Evolutionary conservation across 2,797 vertebrate species (phyloP).

Genomic region (Psittacula echo): DNA sequence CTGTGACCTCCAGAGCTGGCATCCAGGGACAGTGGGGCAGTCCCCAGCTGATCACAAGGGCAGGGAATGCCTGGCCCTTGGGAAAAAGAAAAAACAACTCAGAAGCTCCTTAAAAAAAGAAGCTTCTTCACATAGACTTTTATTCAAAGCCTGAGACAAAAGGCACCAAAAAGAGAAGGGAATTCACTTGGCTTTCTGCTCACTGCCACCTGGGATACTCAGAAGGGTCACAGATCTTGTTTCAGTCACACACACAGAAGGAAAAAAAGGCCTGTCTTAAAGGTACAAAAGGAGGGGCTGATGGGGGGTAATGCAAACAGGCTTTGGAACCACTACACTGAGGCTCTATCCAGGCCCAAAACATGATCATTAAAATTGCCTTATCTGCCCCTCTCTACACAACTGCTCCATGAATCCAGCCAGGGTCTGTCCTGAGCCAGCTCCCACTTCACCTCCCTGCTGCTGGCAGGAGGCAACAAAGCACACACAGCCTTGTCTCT

Average conservation of each 20-base stretch:
- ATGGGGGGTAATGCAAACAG: neutral
- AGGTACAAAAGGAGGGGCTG: neutral
- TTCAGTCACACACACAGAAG: neutral
- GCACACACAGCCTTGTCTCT: neutral
- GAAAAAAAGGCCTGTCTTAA: neutral
- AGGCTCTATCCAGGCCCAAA: neutral
- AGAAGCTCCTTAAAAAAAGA: slow-evolving; percentile 39
- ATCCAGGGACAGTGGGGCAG: neutral
- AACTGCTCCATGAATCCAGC: neutral
- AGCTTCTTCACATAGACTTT: slow-evolving; percentile 79
- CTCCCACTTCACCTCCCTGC: neutral
- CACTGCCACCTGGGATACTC: neutral
- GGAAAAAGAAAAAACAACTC: neutral
- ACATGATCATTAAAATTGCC: neutral
- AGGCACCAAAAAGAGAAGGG: slow-evolving; percentile 61
- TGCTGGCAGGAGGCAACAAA: neutral
- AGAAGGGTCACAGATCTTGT: neutral
- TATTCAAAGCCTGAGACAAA: slow-evolving; percentile 72
- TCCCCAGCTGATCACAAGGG: neutral
- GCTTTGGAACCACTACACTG: neutral
- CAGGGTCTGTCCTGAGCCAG: neutral
- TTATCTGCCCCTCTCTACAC: neutral
- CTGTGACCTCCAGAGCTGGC: neutral
- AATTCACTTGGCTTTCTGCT: slow-evolving; percentile 59
- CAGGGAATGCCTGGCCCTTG: slow-evolving; percentile 3